phyloP scores from a whole-genome alignment of 2,888 invertebrate species.

The Cataglyphis rosenhaueri region DNA sequence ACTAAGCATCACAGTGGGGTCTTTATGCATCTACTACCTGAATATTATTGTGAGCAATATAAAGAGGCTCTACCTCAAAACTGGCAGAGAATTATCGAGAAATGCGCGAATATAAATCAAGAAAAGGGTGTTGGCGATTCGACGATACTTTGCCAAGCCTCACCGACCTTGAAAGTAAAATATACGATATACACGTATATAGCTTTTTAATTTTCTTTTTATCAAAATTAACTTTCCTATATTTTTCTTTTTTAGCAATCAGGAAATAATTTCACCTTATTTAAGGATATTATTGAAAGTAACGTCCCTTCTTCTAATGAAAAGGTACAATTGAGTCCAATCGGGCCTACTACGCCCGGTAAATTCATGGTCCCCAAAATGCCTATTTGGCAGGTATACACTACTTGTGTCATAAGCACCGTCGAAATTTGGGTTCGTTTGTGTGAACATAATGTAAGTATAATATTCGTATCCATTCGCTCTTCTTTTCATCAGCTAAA shows the following conservation, averaged over 20 bases:
- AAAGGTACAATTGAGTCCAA: conserved; percentile 67
- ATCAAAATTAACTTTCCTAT: neutral
- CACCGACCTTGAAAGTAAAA: conserved; percentile 62
- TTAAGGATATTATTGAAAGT: conserved; percentile 15
- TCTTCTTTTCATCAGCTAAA: conserved; percentile 21
- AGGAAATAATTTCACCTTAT: neutral
- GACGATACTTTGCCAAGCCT: conserved; percentile 83
- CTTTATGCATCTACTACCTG: conserved; percentile 86
- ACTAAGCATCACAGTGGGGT: conserved; percentile 85
- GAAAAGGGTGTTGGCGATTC: conserved; percentile 87
- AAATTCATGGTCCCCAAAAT: conserved; percentile 80
- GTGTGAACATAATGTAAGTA: conserved; percentile 88
- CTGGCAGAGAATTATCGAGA: conserved; percentile 89
- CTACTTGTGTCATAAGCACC: conserved; percentile 88
- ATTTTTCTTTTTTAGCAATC: conserved; percentile 5
- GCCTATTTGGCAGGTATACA: conserved; percentile 88
- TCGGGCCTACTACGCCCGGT: conserved; percentile 70
- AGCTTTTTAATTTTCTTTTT: neutral
- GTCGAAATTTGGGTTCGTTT: conserved; percentile 90
- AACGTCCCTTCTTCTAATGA: conserved; percentile 31
- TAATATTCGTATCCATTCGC: neutral
- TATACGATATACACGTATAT: neutral
- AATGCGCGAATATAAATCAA: conserved; percentile 87
- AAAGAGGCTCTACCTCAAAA: conserved; percentile 89
- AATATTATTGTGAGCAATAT: conserved; percentile 87